Evolutionary conservation across 2,113 vertebrate species (phyloP), one percentile per base, ranked within the genome.

Genomic region (Misgurnus anguillicaudatus): DNA sequence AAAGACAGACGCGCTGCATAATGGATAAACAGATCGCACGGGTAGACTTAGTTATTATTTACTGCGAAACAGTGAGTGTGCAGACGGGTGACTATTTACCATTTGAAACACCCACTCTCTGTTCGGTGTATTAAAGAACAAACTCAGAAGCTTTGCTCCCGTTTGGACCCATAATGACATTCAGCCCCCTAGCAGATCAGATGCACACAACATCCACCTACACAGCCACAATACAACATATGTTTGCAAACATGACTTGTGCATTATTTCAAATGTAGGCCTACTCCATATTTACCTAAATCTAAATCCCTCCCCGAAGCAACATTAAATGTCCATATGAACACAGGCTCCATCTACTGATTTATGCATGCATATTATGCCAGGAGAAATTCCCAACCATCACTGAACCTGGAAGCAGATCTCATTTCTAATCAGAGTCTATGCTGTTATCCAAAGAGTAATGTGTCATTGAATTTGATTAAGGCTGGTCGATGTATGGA

Each of bases 161-260:
- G 72, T 80, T 55, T 45, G 65, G 55, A 77, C 51, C 19, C 38
- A 51, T 66, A 80, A 67, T 80, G 76, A 80, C 38, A 61, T 62
- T 71, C 63, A 77, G 55, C 67, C 63, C 80, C 17, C 24, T 42
- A 66, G 69, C 69, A 62, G 62, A 83, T 38, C 60, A 76, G 51
- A 61, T 69, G 61, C 66, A 80, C 60, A 53, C 61, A 75, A 45
- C 72, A 70, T 39, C 71, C 79, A 31, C 79, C 79, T 75, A 80
- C 79, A 75, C 79, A 61, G 62, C 63, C 6, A 10, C 55, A 38
- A 61, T 21, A 5, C 58, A 60, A 66, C 79, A 75, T 75, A 68
- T 80, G 72, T 65, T 67, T 55, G 72, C 69, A 63, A 80, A 72
- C 69, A 65, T 55, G 57, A 45, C 62, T 55, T 24, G 47, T 57